Base-by-base conservation (phyloP, 2,113 vertebrate genomes). In the Alces alces region DNA sequence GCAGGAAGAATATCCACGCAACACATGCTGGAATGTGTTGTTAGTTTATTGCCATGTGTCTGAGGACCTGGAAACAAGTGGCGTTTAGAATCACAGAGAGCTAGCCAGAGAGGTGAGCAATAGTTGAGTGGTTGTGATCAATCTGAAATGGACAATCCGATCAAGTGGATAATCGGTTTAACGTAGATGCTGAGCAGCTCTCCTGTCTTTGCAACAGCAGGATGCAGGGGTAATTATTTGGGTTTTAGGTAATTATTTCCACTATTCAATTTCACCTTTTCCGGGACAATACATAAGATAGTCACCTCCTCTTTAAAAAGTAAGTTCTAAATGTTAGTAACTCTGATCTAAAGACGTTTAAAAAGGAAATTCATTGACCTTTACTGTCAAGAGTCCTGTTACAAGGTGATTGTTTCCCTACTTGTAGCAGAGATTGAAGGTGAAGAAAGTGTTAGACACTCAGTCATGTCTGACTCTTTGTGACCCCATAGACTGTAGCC, bases 241-340 rank as follows among this genome's bases (percentile, higher is more conserved):
- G 76, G 25, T 55, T 73, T 89, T 54, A 90, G 25, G 73, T 57
- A 78, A 61, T 54, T 89, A 3, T 86, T 93, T 91, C 43, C 25
- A 25, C 13, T 39, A 1, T 76, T 93, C 45, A 85, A 12, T 36
- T 54, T 80, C 7, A 27, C 19, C 28, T 52, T 95, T 76, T 52
- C 33, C 2, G 52, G 52, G 14, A 60, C 19, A 73, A 12, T 36
- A 8, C 25, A 13, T 45, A 93, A 61, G 6, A 58, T 47, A 8
- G 50, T 93, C 43, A 70, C 30, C 13, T 76, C 30, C 4, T n/a
- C 45, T 93, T 96, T 50, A 86, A 86, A 95, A 92, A 70, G 33
- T 28, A 78, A n/a, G 70, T n/a, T 91, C 15, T 47, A 76, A 55
- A 66, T 79, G 19, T 80, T 82, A 83, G 17, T 61, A 39, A 95